Percentiles rank a stretch among this genome's conserved stretches.
Conservation (phyloP, 2,113 vertebrate species). For the Seriola dumerili region DNA sequence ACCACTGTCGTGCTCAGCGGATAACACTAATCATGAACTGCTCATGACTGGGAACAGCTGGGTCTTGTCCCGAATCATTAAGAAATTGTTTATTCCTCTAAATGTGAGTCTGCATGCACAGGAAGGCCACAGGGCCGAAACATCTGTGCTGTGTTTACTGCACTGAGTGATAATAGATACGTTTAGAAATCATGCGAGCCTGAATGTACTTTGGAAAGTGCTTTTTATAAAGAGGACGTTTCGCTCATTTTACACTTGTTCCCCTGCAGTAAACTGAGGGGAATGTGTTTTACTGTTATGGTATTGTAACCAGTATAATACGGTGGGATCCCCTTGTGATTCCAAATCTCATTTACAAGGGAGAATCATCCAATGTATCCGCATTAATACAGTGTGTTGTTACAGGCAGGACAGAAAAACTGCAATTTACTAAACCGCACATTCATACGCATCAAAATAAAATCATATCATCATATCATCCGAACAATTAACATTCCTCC, state of each 20-base stretch:
- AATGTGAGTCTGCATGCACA: constrained; percentile 5
- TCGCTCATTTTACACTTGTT: too few relatives aligned
- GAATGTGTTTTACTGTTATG: neutral
- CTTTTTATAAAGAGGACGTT: neutral
- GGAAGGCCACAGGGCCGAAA: constrained; percentile 34
- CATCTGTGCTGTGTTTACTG: constrained; percentile 34
- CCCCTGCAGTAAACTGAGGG: neutral
- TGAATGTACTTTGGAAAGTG: neutral
- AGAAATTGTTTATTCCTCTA: constrained; percentile 36
- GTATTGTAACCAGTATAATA: neutral
- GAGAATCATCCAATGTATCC: neutral
- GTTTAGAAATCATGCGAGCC: neutral
- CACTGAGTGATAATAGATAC: neutral
- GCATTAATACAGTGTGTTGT: neutral
- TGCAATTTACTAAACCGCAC: neutral
- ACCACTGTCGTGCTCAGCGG: constrained; percentile 6
- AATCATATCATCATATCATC: neutral
- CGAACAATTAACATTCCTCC: neutral
- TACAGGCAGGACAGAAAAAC: neutral
- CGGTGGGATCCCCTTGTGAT: too few relatives aligned
- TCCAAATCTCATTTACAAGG: neutral
- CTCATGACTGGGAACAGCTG: constrained; percentile 41
- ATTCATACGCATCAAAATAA: neutral
- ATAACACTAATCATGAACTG: constrained; percentile 26
- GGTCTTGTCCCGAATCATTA: constrained; percentile 53